Percentiles rank a stretch among this genome's conserved stretches.
phyloP scores from a whole-genome alignment of 2,888 invertebrate genomes.

The Xanthia togata region DNA sequence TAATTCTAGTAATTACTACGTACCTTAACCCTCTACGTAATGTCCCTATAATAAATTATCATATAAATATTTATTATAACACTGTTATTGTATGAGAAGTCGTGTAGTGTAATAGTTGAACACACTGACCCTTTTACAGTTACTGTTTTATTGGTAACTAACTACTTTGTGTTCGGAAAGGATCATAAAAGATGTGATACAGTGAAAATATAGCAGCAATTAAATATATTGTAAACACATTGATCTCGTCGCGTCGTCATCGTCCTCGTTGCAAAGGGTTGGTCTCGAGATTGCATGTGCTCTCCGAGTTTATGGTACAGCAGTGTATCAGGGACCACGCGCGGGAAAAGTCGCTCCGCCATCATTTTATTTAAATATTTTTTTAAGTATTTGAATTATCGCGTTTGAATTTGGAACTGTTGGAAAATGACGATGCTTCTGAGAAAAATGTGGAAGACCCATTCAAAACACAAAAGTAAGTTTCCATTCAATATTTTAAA shows the following conservation, averaged over 20 bases:
- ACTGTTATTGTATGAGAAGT: slow-evolving; percentile 26
- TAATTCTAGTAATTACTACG: slow-evolving; percentile 25
- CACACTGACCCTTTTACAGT: slow-evolving; percentile 1
- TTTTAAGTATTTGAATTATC: slow-evolving; percentile 27
- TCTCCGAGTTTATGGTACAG: slow-evolving; percentile 64
- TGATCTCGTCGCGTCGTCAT: slow-evolving; percentile 55
- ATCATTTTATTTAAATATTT: slow-evolving; percentile 47
- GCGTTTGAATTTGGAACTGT: slow-evolving; percentile 13
- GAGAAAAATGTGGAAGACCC: slow-evolving; percentile 92
- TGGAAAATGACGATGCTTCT: slow-evolving; percentile 90
- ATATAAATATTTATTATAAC: slow-evolving; percentile 21
- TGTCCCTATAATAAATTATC: slow-evolving; percentile 43
- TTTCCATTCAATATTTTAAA: neutral
- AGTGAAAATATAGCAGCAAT: slow-evolving; percentile 29
- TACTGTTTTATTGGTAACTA: slow-evolving; percentile 30
- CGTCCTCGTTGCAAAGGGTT: slow-evolving; percentile 74
- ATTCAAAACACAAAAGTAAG: slow-evolving; percentile 92
- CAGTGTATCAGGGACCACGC: slow-evolving; percentile 74
- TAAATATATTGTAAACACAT: slow-evolving; percentile 39
- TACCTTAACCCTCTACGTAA: slow-evolving; percentile 41
- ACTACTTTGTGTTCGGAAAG: slow-evolving; percentile 19
- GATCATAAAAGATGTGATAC: slow-evolving; percentile 28
- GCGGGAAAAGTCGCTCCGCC: slow-evolving; percentile 77
- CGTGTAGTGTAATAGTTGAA: slow-evolving; percentile 17
- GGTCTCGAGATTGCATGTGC: slow-evolving; percentile 70